Base-by-base conservation (phyloP, 1,140 invertebrate genomes). In the Melanaphis sacchari region DNA sequence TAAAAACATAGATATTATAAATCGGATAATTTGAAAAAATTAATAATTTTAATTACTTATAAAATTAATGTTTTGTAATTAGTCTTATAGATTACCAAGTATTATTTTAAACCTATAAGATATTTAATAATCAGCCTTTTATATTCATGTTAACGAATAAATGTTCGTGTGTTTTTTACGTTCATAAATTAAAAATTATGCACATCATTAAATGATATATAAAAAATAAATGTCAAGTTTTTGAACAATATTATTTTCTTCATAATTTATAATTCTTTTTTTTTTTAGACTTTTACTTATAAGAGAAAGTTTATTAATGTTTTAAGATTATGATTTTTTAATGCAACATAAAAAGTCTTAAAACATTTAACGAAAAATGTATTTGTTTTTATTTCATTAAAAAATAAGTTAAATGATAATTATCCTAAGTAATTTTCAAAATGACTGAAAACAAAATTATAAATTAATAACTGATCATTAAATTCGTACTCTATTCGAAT, bases 321-420 rank as follows among this genome's bases (percentile, higher is more conserved):
- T 54, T 49, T 87, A 31, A 82, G 6, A 82, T 82, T 8, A 82
- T 38, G 76, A 46, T 3, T 15, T 9, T 49, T 49, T 46, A 46
- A 31, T 40, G 52, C 38, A 90, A 59, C 41, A 90, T 40, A 66
- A 66, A 90, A 90, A 31, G 24, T 90, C 8, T 40, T 54, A 54
- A 36, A 89, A 40, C 49, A 40, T 90, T 90, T 41, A 31, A 88
- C 43, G 46, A 49, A 49, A 18, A 49, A 88, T n/a, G 1, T 22
- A 88, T 49, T 88, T 36, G 6, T 49, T 36, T 87, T 88, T 49
- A 88, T 36, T 49, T 36, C 41, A 90, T 90, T 66, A 90, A 90
- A 90, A 90, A 59, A 90, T 66, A 90, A 66, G 52, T 90, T 90
- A 59, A 90, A 41, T 26, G 18, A 1, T 90, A 90, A 90, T 90